Base-by-base conservation (phyloP, 1,140 invertebrate genomes). In the Tetramorium parvispinum region DNA sequence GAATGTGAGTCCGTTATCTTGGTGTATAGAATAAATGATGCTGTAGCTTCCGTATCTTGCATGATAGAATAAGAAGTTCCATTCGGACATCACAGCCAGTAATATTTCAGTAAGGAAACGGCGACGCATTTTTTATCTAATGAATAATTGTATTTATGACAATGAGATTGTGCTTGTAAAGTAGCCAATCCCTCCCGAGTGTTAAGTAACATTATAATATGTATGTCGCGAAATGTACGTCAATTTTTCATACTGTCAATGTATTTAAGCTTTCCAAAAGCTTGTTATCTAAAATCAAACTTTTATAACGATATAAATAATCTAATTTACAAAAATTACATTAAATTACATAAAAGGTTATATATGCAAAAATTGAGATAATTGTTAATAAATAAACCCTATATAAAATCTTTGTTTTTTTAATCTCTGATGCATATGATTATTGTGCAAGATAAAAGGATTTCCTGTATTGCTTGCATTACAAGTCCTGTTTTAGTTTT, bases 21-120 rank as follows among this genome's bases (percentile, higher is more conserved):
- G 57, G 61, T 94, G 37, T 82, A 68, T 91, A 94, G 49, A 87
- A 73, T 21, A 75, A 68, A 87, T 18, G 81, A 70, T 32, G 18
- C 49, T 59, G 32, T 11, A 27, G 66, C 71, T 83, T 73, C 81
- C 88, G 75, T 85, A 57, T 66, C 86, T 57, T 83, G 78, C 18
- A 85, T 88, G 11, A 92, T 88, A 43, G 68, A 86, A 66, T 93
- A 93, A 27, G 61, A 70, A 32, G 91, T 93, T 24, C 93, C 92
- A 71, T 93, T 93, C 13, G 93, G 93, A 89, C 92, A 93, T 71
- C 87, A 85, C 16, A 95, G 73, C 92, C 93, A 94, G 75, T 93
- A 95, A 70, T 94, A 94, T 51, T 91, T 88, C 81, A 95, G 85
- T 57, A 89, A 63, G 49, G 85, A 88, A 43, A 92, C 68, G 21